Percentiles rank a stretch among this genome's conserved stretches.
phyloP scores from a whole-genome alignment of 2,113 vertebrate genomes.

The Coptodon bakossiorum region DNA sequence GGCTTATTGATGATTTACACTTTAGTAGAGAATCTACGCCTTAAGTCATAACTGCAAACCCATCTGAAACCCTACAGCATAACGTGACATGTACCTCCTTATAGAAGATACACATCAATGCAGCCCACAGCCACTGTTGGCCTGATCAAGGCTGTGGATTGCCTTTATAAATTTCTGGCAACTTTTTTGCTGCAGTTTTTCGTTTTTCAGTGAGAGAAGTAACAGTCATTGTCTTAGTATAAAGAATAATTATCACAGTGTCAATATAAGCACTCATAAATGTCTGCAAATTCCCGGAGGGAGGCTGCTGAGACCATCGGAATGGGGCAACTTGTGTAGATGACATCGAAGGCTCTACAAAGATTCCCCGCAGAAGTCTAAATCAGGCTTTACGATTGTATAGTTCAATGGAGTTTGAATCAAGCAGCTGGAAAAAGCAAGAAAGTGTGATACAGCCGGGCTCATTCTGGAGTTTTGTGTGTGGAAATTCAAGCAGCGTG shows the following conservation, averaged over 20 bases:
- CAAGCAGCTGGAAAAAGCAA: not conserved
- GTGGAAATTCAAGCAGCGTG: not conserved
- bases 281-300: not conserved
- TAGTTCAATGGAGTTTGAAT: not conserved
- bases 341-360: not conserved
- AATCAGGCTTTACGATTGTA: not conserved
- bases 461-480: not conserved
- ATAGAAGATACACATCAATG: accelerated
- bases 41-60: not conserved
- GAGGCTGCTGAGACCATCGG: not conserved
- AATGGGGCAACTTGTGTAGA: not conserved
- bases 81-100: not conserved
- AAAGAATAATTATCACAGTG: not conserved
- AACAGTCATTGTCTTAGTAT: not conserved
- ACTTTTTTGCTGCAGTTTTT: not conserved
- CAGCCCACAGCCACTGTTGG: not conserved
- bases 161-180: not conserved
- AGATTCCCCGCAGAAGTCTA: not conserved
- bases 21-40: accelerated
- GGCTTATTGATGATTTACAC: not conserved
- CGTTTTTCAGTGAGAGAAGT: not conserved
- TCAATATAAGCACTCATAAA: not conserved
- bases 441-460: not conserved
- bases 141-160: not conserved
- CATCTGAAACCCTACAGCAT: not conserved